Evolutionary conservation across 2,888 invertebrate genomes (phyloP).

Genomic region (Zelleria hepariella): DNA sequence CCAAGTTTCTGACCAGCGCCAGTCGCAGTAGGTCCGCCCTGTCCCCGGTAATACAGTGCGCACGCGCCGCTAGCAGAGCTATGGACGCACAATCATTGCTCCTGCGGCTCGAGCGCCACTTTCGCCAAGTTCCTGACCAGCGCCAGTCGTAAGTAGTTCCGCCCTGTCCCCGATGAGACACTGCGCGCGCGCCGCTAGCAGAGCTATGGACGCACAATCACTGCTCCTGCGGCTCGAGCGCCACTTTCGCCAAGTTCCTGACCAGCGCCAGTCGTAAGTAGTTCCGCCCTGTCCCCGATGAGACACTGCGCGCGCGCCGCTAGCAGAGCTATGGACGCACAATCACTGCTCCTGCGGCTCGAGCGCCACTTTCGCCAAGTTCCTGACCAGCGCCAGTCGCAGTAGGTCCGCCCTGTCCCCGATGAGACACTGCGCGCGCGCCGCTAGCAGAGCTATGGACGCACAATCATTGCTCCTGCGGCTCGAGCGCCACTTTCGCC

Average conservation of each 20-base stretch:
- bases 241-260: constrained; percentile 82
- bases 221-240: constrained; percentile 69
- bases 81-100: constrained; percentile 75
- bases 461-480: constrained; percentile 37
- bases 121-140: constrained; percentile 84
- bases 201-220: no score
- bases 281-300: constrained; percentile 66
- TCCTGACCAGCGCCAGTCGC: no score
- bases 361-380: no score
- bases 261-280: constrained; percentile 80
- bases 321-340: no score
- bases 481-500: constrained; percentile 78
- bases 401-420: no score
- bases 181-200: constrained; percentile 75
- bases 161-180: constrained; percentile 60
- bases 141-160: constrained; percentile 77
- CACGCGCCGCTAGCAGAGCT: constrained; percentile 79
- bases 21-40: constrained; percentile 76
- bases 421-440: no score
- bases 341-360: no score
- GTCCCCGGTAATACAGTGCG: constrained; percentile 47
- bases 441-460: no score
- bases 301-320: constrained; percentile 68
- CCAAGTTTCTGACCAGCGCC: constrained; percentile 83
- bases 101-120: constrained; percentile 75